Evolutionary conservation across 2,113 vertebrate species (phyloP).

Genomic region (Rousettus leschenaultii): DNA sequence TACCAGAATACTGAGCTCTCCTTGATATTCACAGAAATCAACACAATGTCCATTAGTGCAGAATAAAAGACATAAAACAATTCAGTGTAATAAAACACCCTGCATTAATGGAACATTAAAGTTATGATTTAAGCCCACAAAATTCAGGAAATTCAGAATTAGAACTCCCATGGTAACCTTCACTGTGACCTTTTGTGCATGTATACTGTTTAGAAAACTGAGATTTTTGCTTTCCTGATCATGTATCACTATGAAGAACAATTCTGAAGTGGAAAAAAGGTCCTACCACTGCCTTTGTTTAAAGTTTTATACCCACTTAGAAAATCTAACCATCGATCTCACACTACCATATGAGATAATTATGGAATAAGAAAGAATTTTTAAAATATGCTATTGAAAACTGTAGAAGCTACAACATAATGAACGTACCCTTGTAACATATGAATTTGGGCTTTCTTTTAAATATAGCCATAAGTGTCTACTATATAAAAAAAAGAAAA

Average conservation of each 20-base stretch:
- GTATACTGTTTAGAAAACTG: conserved; percentile 45
- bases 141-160: conserved; percentile 68
- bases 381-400: neutral
- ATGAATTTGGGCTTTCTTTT: neutral
- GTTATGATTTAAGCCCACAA: conserved; percentile 64
- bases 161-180: conserved; percentile 47
- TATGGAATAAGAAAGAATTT: conserved; percentile 17
- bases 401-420: neutral
- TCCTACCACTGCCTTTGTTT: conserved; percentile 26
- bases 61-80: conserved; percentile 65
- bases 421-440: neutral
- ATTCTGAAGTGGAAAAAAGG: neutral
- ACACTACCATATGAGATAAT: conserved; percentile 10
- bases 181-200: conserved; percentile 47
- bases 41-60: conserved; percentile 59
- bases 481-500: neutral
- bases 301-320: conserved; percentile 60
- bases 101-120: conserved; percentile 58
- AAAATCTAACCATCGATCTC: conserved; percentile 45
- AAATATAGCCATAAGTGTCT: neutral
- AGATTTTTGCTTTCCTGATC: conserved; percentile 41
- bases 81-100: conserved; percentile 44
- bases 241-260: conserved; percentile 33
- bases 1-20: conserved; percentile 52
- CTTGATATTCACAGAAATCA: conserved; percentile 68